These are phyloP conservation scores for Bagarius yarrelli DNA, from an alignment of 2,113 vertebrate genomes.

Conservation along the genomic window DNA sequence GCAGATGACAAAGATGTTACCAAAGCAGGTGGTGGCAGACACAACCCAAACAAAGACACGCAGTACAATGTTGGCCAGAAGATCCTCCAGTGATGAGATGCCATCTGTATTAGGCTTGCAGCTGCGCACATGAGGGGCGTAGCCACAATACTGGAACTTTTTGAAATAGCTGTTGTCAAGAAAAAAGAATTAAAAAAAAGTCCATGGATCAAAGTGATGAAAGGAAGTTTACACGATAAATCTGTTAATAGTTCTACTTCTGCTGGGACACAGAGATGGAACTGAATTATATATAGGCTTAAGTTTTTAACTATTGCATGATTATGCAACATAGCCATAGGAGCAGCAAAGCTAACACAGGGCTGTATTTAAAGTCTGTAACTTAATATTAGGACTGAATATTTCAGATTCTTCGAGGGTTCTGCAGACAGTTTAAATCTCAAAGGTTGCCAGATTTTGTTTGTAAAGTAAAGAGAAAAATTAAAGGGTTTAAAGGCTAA, in stretches of 20 bases:
- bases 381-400: neutral
- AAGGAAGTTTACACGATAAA: neutral
- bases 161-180: conserved; percentile 84
- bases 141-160: conserved; percentile 97
- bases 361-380: neutral
- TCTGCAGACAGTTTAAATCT: too few species aligned
- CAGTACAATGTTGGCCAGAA: conserved; percentile 90
- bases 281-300: neutral
- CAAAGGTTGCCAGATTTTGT: too few species aligned
- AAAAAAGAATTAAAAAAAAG: neutral
- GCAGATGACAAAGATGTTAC: conserved; percentile 95
- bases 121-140: conserved; percentile 92
- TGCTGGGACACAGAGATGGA: neutral
- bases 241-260: neutral
- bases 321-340: neutral
- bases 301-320: neutral
- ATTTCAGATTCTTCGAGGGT: too few species aligned
- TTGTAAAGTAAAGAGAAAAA: too few species aligned
- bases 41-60: conserved; percentile 98
- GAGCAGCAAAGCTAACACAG: too few species aligned
- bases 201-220: too few species aligned
- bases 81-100: conserved; percentile 92
- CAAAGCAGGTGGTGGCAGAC: conserved; percentile 90
- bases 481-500: too few species aligned
- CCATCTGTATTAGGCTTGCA: conserved; percentile 97